Conservation (phyloP, 2,113 vertebrate species). For the Myodes glareolus region DNA sequence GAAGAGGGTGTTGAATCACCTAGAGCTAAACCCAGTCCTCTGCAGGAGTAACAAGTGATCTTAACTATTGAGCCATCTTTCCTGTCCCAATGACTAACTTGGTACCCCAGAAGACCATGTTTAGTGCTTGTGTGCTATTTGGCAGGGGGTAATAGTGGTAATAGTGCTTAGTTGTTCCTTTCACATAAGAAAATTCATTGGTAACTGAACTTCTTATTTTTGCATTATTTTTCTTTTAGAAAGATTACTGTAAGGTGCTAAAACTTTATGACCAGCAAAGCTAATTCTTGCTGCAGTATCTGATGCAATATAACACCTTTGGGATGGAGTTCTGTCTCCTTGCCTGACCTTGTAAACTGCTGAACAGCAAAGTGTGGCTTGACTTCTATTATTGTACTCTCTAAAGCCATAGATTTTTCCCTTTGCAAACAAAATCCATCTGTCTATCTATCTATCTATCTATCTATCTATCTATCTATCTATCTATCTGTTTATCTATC, state of each 20-base stretch:
- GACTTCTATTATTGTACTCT: slow-evolving; percentile 10
- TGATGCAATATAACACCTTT: slow-evolving; percentile 22
- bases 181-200: slow-evolving; percentile 32
- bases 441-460: not conserved
- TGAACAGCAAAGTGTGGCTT: slow-evolving; percentile 32
- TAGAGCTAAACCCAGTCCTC: not conserved
- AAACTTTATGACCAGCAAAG: slow-evolving; percentile 47
- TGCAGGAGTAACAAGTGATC: not conserved
- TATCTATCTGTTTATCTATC: not conserved
- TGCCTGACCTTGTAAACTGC: slow-evolving; percentile 59
- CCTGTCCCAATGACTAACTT: not conserved
- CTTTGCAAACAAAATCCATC: not conserved
- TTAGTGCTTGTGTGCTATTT: not conserved
- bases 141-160: not conserved
- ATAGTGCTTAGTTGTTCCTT: not conserved
- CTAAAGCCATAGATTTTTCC: not conserved
- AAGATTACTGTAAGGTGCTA: not conserved
- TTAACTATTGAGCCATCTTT: no score
- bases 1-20: no score
- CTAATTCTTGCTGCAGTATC: not conserved
- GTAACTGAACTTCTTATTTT: not conserved
- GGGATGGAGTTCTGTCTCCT: slow-evolving; percentile 13
- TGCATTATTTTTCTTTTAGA: slow-evolving; percentile 18
- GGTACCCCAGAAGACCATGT: not conserved
- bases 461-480: not conserved